Percentiles rank a stretch among this genome's conserved stretches.
These are phyloP conservation scores for Cettia cetti DNA, from an alignment of 2,113 vertebrate species.

Conservation along the genomic window DNA sequence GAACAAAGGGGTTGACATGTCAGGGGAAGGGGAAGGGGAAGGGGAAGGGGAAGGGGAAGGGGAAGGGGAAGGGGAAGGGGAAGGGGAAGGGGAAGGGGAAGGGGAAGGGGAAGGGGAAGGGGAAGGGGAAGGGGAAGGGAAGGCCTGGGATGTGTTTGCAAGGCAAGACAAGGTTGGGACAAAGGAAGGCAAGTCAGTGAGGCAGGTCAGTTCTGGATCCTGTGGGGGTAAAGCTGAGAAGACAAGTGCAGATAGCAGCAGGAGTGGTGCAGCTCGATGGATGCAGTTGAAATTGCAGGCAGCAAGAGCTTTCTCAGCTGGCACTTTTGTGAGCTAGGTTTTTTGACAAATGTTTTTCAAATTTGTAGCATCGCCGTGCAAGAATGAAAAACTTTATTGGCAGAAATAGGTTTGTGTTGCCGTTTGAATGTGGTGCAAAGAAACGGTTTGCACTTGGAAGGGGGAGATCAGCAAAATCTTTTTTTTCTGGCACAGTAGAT, in stretches of 20 bases:
- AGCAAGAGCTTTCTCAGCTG: background rate
- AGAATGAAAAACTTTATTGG: background rate
- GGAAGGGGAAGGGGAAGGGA: background rate
- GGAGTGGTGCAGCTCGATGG: background rate
- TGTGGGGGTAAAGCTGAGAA: background rate
- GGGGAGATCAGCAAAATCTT: rapidly evolving
- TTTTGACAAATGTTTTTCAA: background rate
- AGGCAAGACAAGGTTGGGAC: too few relatives aligned
- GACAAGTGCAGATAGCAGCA: background rate
- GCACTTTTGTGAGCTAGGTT: too few relatives aligned
- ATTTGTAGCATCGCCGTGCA: background rate
- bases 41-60: too few relatives aligned
- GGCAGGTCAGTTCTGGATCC: background rate
- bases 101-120: too few relatives aligned
- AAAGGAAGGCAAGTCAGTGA: too few relatives aligned
- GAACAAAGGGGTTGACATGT: background rate
- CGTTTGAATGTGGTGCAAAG: background rate
- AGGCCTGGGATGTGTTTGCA: background rate
- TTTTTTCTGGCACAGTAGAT: rapidly evolving
- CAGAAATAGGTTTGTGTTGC: background rate
- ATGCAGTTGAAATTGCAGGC: background rate
- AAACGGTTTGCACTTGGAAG: background rate
- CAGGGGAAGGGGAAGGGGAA: background rate
- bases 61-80: too few relatives aligned
- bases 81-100: too few relatives aligned